Percentiles rank a stretch among this genome's conserved stretches.
Evolutionary conservation across 2,113 vertebrate species (phyloP).

Genomic region (Sceloporus undulatus): DNA sequence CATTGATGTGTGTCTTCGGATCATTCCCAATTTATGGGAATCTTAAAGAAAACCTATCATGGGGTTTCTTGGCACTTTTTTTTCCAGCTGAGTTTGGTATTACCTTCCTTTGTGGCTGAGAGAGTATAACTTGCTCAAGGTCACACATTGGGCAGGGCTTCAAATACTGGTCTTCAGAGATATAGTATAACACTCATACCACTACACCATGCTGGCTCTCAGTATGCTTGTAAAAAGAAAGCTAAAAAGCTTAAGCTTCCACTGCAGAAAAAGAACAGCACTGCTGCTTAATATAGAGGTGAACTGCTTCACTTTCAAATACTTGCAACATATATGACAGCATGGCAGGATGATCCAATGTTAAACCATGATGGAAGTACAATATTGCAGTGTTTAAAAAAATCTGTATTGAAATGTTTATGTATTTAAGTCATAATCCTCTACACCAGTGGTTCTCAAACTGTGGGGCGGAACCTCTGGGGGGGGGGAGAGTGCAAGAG

Average conservation of each 20-base stretch:
- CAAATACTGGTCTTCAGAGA: too few relatives aligned
- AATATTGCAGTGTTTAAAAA: background rate
- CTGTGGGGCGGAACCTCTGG: too few relatives aligned
- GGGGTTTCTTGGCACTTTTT: slow-evolving; percentile 19
- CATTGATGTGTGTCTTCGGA: background rate
- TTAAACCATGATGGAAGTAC: background rate
- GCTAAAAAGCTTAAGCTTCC: slow-evolving; percentile 31
- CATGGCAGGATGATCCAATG: slow-evolving; percentile 7
- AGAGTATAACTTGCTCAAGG: too few relatives aligned
- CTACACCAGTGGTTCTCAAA: too few relatives aligned
- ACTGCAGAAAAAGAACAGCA: slow-evolving; percentile 12
- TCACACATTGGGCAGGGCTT: too few relatives aligned
- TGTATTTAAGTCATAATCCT: too few relatives aligned
- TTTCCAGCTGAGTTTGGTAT: background rate
- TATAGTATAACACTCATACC: too few relatives aligned
- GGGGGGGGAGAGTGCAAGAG: too few relatives aligned
- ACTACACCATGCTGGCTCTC: background rate
- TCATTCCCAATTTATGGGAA: background rate
- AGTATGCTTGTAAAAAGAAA: background rate
- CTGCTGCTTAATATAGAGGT: slow-evolving; percentile 20
- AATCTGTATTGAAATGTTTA: too few relatives aligned
- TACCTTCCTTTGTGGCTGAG: too few relatives aligned
- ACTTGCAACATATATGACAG: slow-evolving; percentile 11
- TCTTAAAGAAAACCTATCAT: slow-evolving; percentile 10
- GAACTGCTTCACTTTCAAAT: slow-evolving; percentile 46